Evolutionary conservation across 1,140 invertebrate genomes (phyloP).

Genomic region (Drosophila auraria): DNA sequence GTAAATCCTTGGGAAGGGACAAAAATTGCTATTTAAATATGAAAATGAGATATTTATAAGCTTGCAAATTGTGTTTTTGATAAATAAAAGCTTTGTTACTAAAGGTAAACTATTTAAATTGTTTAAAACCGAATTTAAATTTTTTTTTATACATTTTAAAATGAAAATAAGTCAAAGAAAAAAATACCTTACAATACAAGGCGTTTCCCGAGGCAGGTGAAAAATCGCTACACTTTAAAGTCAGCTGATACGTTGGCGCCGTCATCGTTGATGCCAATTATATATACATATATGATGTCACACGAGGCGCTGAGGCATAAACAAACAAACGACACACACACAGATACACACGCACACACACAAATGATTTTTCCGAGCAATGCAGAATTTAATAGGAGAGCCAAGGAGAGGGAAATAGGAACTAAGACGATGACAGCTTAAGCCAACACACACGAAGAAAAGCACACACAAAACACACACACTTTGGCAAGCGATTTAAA

Average conservation of each 20-base stretch:
- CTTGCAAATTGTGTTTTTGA: too few species aligned
- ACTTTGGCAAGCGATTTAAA: slow-evolving; percentile 8
- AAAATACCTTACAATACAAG: slow-evolving; percentile 3
- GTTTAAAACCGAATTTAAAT: too few species aligned
- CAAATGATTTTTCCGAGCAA: slow-evolving; percentile 54
- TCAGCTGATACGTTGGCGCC: slow-evolving; percentile 15
- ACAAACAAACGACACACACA: slow-evolving; percentile 59
- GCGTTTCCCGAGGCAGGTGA: not conserved
- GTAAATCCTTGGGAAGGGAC: not conserved
- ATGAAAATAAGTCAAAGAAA: fast-evolving
- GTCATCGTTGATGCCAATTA: slow-evolving; percentile 59
- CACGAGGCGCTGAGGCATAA: slow-evolving; percentile 46
- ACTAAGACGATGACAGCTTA: slow-evolving; percentile 14
- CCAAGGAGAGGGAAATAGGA: not conserved
- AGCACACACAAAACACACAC: too few species aligned
- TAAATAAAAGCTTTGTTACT: too few species aligned
- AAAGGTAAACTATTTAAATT: too few species aligned
- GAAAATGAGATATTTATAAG: not conserved
- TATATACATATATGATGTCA: slow-evolving; percentile 59
- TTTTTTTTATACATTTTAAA: too few species aligned
- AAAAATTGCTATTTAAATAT: slow-evolving; percentile 9
- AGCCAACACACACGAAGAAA: slow-evolving; percentile 4
- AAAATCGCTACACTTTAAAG: slow-evolving; percentile 18
- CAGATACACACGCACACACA: slow-evolving; percentile 15
- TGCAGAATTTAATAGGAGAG: not conserved